phyloP scores from a whole-genome alignment of 2,113 vertebrate species.

The Notechis scutatus region DNA sequence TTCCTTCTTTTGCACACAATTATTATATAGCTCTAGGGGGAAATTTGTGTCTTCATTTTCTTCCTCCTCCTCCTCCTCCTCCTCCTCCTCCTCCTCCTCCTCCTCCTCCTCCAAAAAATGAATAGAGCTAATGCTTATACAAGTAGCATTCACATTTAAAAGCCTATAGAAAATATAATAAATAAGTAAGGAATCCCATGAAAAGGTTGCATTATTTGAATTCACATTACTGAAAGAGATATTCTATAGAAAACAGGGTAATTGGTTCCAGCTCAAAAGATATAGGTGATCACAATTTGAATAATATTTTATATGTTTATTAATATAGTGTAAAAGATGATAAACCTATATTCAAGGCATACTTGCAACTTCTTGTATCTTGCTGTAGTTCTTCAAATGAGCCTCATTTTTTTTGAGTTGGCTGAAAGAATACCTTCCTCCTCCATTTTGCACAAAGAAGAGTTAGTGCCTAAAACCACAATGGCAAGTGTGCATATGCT shows the following conservation, averaged over 20 bases:
- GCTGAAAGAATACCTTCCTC: background rate
- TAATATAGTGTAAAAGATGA: background rate
- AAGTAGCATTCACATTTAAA: background rate
- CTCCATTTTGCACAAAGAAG: background rate
- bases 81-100: background rate
- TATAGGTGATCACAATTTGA: background rate
- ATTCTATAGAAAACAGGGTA: background rate
- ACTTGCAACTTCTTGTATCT: background rate
- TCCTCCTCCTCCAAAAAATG: background rate
- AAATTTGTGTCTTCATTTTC: background rate
- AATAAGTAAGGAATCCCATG: background rate
- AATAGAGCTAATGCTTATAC: background rate
- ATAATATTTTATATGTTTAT: background rate
- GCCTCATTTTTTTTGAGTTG: background rate
- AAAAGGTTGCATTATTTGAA: background rate
- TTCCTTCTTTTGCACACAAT: background rate
- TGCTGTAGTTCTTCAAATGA: background rate
- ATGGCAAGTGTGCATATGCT: background rate
- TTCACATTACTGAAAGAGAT: background rate
- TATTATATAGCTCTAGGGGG: background rate
- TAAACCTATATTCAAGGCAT: too few relatives aligned
- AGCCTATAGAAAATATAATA: background rate
- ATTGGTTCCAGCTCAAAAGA: background rate
- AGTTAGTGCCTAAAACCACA: background rate
- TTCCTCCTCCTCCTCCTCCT: background rate